Evolutionary conservation across 2,888 invertebrate genomes (phyloP), one percentile per base, ranked within the genome.

Genomic region (Mimachlamys varia): DNA sequence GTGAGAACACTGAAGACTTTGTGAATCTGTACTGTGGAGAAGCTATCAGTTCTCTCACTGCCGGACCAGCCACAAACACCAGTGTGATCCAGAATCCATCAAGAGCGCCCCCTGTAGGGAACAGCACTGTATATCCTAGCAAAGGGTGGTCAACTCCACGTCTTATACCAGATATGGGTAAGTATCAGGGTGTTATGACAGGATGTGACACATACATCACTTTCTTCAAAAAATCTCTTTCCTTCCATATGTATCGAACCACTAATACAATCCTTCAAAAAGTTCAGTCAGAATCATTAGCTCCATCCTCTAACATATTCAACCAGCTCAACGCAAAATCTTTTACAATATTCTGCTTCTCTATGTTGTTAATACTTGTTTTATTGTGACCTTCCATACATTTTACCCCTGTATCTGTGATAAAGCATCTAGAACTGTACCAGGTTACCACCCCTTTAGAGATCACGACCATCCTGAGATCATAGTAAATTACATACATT

Each of bases 21-120:
- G 92, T 95, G 19, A 93, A 94, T 87, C 93, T 95, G 13, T 93
- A 93, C 87, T 95, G 95, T 90, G 95, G 94, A 0, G 93, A 93
- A 44, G 93, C 94, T 19, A 93, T 95, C 91, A 93, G 93, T 49
- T 89, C 92, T n/a, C 92, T 94, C n/a, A 92, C 94, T 13, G 93
- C 93, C n/a, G 91, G 92, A 22, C 87, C 91, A 49, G 92, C 92
- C 38, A 91, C 92, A 15, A 89, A 92, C 13, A 89, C 90, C 15
- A 92, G 88, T 12, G 89, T 91, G 10, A 92, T 33, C 33, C 33
- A 10, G 76, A 76, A 76, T 33, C 76, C 76, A 76, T 33, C 76
- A 76, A 12, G 13, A 76, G 76, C 17, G 76, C 33, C 76, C 7
- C 76, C 76, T 76, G 76, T 76, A 33, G 76, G 76, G 33, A 76